Conservation (phyloP, 2,113 vertebrate species). For the Myotis brandtii region DNA sequence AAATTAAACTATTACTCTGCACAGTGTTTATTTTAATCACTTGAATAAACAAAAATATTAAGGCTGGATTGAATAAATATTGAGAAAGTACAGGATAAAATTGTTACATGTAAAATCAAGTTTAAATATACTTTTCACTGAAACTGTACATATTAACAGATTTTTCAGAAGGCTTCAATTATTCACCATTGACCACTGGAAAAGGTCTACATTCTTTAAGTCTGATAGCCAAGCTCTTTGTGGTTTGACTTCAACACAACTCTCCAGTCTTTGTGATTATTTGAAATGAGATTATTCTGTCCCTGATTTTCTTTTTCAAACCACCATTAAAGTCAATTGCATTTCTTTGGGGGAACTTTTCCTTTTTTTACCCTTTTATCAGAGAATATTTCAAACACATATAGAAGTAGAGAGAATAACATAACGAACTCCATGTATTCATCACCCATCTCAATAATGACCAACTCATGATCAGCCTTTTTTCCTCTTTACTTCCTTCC, state of each 20-base stretch:
- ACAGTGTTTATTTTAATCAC: slow-evolving; percentile 40
- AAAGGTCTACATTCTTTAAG: not conserved
- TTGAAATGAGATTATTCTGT: slow-evolving; percentile 10
- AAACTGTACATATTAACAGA: not conserved
- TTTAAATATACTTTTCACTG: not conserved
- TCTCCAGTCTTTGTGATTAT: not conserved
- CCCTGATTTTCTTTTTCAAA: slow-evolving; percentile 10
- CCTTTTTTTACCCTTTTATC: not conserved
- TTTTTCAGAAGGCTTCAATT: not conserved
- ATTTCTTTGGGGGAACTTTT: not conserved
- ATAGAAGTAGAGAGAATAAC: not conserved
- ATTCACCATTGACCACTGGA: not conserved
- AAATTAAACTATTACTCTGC: slow-evolving; percentile 7
- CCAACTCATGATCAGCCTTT: not conserved
- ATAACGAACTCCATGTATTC: not conserved
- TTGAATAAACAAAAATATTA: slow-evolving; percentile 26
- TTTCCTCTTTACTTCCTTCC: not conserved
- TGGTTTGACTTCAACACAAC: not conserved
- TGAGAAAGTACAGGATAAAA: slow-evolving; percentile 7
- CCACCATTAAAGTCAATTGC: not conserved
- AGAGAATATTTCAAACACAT: not conserved
- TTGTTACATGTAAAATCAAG: not conserved
- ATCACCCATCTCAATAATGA: not conserved
- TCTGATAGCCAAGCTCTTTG: not conserved
- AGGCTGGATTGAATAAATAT: slow-evolving; percentile 3